phyloP scores from a whole-genome alignment of 2,113 vertebrate genomes.

The Ictalurus furcatus region DNA sequence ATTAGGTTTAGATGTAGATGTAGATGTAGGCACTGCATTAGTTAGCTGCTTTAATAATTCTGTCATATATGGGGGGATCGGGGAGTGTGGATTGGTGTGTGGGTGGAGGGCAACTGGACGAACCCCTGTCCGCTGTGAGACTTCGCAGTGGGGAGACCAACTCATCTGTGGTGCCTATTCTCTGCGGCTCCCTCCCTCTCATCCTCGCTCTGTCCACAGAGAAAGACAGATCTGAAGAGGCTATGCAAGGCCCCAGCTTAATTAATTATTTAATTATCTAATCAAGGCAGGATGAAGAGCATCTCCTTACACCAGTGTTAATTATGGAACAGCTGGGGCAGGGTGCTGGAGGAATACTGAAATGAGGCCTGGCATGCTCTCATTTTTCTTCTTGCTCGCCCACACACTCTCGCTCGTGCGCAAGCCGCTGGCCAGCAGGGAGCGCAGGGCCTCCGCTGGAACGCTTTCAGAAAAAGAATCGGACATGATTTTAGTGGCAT shows the following conservation, averaged over 20 bases:
- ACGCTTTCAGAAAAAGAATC: not conserved
- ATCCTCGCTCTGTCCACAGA: conserved; percentile 57
- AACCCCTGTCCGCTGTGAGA: conserved; percentile 39
- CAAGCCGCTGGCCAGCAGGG: conserved; percentile 60
- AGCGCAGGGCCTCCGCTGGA: conserved; percentile 65
- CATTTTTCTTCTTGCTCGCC: conserved; percentile 18
- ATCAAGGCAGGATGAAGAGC: conserved; percentile 71
- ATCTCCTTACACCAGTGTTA: conserved; percentile 76
- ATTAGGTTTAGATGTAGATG: not conserved
- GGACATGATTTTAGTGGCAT: not conserved
- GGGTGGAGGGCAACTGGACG: not conserved
- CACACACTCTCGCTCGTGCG: conserved; percentile 49
- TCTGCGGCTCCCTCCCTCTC: conserved; percentile 24
- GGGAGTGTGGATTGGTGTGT: not conserved
- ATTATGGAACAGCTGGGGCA: conserved; percentile 79
- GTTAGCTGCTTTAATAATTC: not conserved
- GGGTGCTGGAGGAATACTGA: conserved; percentile 61
- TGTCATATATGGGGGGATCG: not conserved
- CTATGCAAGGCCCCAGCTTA: conserved; percentile 70
- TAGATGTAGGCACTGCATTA: not conserved
- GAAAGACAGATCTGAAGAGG: conserved; percentile 73
- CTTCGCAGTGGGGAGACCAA: conserved; percentile 30
- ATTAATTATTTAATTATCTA: conserved; percentile 82
- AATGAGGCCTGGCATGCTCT: conserved; percentile 49
- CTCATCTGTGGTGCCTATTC: conserved; percentile 31